Base-by-base conservation (phyloP, 2,888 invertebrate species). In the Agrotis clavis region DNA sequence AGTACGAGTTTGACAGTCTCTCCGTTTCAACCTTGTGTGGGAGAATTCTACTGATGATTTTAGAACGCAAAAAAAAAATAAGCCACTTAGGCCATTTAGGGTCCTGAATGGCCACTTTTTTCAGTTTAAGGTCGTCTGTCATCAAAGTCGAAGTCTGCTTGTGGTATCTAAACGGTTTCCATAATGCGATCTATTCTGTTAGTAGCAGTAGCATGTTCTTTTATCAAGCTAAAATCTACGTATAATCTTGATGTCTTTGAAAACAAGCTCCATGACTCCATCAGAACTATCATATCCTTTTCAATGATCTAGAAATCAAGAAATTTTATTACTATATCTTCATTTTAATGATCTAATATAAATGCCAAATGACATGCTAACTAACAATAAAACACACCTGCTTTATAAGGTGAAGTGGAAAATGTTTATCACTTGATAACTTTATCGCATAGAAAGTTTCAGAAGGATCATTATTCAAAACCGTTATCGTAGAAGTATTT, bases 331-430 rank as follows among this genome's bases (percentile, higher is more conserved):
- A 61, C 78, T 81, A 71, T 75, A 81, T 70, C 30, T 72, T 62
- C 30, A 82, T 78, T 82, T 63, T 76, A 81, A 84, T 73, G 51
- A 81, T 50, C 35, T 66, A 78, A 82, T 84, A 79, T 71, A 83
- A 64, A 84, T 83, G 81, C 72, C 83, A 84, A 79, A 78, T 83
- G 71, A 82, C 78, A 78, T 76, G 75, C 74, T 74, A 80, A 76
- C 48, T 57, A 72, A 67, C 71, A 70, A 84, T 81, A 84, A 78
- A 84, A 70, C 75, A 82, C 65, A 66, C 45, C 16, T 35, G 0
- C 73, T 54, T 11, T 73, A 14, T 67, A 75, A 13, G 82, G 77
- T 47, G 16, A 54, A 41, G 57, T 82, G 70, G 82, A 84, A 84
- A 82, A 80, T 72, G 60, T 64, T 74, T 41, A 61, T 71, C 53